Evolutionary conservation across 2,888 invertebrate genomes (phyloP).

Genomic region (Eueremaeus valkanovi): DNA sequence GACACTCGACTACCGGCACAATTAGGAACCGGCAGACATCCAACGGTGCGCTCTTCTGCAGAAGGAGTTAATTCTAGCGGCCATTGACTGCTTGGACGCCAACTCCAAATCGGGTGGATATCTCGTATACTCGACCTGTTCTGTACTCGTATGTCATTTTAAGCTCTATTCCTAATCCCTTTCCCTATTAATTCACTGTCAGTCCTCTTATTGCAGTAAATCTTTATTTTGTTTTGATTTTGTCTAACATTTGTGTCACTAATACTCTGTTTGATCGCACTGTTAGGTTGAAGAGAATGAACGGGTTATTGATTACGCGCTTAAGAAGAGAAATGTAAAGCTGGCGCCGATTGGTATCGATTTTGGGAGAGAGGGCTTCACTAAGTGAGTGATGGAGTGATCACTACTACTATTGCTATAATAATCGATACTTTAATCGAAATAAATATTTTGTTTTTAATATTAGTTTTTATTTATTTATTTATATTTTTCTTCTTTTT

Average conservation of each 20-base stretch:
- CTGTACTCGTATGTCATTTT: conserved; percentile 64
- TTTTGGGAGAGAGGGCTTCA: conserved; percentile 93
- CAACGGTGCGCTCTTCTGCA: conserved; percentile 88
- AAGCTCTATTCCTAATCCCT: too few relatives aligned
- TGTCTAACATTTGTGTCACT: too few relatives aligned
- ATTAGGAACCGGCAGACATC: conserved; percentile 76
- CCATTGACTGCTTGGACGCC: conserved; percentile 93
- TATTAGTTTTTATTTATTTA: too few relatives aligned
- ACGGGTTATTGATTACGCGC: conserved; percentile 89
- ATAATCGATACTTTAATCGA: too few relatives aligned
- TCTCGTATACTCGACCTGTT: conserved; percentile 97
- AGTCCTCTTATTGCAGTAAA: too few relatives aligned
- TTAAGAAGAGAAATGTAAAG: conserved; percentile 84
- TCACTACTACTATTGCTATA: background rate
- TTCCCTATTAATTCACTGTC: too few relatives aligned
- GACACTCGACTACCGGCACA: too few relatives aligned
- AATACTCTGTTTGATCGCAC: background rate
- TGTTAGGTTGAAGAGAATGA: conserved; percentile 94
- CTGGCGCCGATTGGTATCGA: conserved; percentile 87
- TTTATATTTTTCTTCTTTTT: too few relatives aligned
- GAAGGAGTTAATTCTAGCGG: conserved; percentile 81
- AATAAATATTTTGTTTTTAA: too few relatives aligned
- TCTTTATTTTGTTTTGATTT: too few relatives aligned
- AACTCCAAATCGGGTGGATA: conserved; percentile 88
- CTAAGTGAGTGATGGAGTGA: conserved; percentile 60